Conservation (phyloP, 2,888 invertebrate species). For the Cheilosia urbana region DNA sequence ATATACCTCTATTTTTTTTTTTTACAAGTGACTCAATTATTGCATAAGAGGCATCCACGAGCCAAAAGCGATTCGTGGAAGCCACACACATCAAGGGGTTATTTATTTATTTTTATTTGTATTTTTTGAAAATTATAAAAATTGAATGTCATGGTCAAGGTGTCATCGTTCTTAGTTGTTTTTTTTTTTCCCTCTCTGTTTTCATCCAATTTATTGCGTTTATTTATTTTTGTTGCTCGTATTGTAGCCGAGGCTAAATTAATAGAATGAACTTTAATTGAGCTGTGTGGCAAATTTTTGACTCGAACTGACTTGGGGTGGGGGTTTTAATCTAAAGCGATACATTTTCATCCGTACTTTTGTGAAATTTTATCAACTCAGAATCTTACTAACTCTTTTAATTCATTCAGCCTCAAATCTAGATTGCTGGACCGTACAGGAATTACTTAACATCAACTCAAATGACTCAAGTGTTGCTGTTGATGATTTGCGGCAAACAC, state of each 20-base stretch:
- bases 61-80: slow-evolving; percentile 52
- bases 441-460: slow-evolving; percentile 81
- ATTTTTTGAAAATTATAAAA: slow-evolving; percentile 46
- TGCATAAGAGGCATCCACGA: slow-evolving; percentile 60
- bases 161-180: slow-evolving; percentile 18
- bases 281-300: slow-evolving; percentile 32
- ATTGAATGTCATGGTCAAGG: slow-evolving; percentile 65
- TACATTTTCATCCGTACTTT: slow-evolving; percentile 44
- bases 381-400: slow-evolving; percentile 23
- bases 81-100: slow-evolving; percentile 46
- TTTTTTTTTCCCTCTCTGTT: slow-evolving; percentile 15
- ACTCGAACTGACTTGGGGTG: neutral
- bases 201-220: slow-evolving; percentile 71
- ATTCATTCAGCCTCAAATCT: slow-evolving; percentile 80
- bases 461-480: slow-evolving; percentile 77
- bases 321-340: neutral
- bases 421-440: slow-evolving; percentile 81
- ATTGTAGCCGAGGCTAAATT: slow-evolving; percentile 43
- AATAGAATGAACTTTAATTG: slow-evolving; percentile 63
- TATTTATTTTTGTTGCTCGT: slow-evolving; percentile 23
- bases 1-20: neutral
- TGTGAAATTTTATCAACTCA: neutral
- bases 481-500: slow-evolving; percentile 77
- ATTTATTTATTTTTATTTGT: slow-evolving; percentile 4
- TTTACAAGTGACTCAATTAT: slow-evolving; percentile 35